Percentiles rank a stretch among this genome's conserved stretches.
Evolutionary conservation across 2,888 invertebrate genomes (phyloP).

Genomic region (Onchidella celtica): DNA sequence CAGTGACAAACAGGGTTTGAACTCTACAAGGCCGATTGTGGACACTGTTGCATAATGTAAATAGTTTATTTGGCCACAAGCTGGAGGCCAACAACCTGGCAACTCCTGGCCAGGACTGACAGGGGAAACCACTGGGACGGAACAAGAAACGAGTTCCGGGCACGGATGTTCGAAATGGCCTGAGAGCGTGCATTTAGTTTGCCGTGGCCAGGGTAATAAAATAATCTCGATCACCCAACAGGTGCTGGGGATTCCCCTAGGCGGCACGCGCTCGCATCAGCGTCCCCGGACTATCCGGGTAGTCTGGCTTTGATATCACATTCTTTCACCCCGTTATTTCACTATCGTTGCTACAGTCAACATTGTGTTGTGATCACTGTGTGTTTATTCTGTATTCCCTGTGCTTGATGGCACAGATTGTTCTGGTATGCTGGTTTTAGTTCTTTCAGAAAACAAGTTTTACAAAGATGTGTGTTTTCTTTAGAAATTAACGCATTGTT

Average conservation of each 20-base stretch:
- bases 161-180: background rate
- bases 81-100: too few species aligned
- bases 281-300: background rate
- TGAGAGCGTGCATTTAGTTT: background rate
- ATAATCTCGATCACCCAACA: background rate
- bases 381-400: background rate
- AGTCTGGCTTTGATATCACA: background rate
- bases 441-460: background rate
- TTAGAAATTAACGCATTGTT: background rate
- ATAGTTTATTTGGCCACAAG: too few species aligned
- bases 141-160: too few species aligned
- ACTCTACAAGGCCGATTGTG: too few species aligned
- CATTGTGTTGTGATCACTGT: background rate
- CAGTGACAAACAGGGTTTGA: too few species aligned
- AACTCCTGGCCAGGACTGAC: too few species aligned
- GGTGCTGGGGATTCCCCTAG: background rate
- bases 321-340: background rate
- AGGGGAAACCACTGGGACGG: too few species aligned
- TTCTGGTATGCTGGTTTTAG: background rate
- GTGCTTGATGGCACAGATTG: background rate
- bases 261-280: background rate
- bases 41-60: too few species aligned
- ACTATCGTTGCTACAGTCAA: background rate
- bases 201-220: background rate
- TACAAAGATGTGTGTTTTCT: background rate